Base-by-base conservation (phyloP, 35 echinoderm and acorn worm species). In the Lytechinus pictus region DNA sequence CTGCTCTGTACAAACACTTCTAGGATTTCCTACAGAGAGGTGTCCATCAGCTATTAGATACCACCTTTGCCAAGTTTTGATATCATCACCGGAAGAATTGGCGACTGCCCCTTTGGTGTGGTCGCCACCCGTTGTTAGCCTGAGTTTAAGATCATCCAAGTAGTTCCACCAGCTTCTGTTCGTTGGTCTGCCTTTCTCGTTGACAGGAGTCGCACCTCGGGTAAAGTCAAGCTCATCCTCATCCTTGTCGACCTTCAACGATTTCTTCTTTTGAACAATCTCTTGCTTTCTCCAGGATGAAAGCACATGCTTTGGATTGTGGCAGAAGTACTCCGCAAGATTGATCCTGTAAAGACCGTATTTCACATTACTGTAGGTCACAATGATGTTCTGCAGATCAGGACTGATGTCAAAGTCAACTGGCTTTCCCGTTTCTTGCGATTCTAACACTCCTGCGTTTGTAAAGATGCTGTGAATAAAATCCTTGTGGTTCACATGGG, bases 271-370 rank as follows among this genome's bases (percentile, higher is more conserved):
- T 44, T 72, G 86, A 61, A 33, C 52, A 9, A 44, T 21, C 12
- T 5, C 27, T 10, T 28, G 27, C 54, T 4, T 60, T 93, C 27
- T 29, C 55, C 94, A 57, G 14, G 93, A 53, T 61, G 86, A 29
- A 51, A 56, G 28, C 52, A 98, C 33, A 90, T 98, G 97, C 27
- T 61, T 96, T 5, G 97, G 94, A 86, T 96, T 96, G 21, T 66
- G 86, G 3, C 92, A 24, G 61, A 98, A 98, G 94, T 98, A 98
- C 55, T 98, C 97, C 61, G 94, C 94, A 8, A 98, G 94, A 27
- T 95, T 94, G 88, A 98, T 95, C 55, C 96, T 94, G 60, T 95
- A 95, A 14, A 98, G 54, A 16, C 94, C 89, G 79, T 95, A 96
- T 71, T 97, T 98, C 10, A 95, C 86, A 44, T 94, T 86, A 2